Conservation (phyloP, 2,888 invertebrate species). For the Steromphala cineraria region DNA sequence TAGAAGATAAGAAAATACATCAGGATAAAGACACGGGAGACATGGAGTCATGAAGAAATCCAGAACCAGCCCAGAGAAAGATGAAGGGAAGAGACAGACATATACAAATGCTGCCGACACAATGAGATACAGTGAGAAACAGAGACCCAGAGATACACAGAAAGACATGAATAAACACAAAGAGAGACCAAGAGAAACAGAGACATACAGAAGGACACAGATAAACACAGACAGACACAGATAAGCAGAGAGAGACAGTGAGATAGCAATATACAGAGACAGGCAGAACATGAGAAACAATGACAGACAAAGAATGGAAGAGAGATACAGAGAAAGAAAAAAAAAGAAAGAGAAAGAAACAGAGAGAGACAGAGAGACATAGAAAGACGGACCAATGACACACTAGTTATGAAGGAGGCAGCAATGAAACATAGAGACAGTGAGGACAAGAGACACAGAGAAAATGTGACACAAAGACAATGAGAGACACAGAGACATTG, state of each 20-base stretch:
- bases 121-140: too few species aligned
- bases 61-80: too few species aligned
- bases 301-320: too few species aligned
- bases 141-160: too few species aligned
- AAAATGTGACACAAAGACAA: neutral
- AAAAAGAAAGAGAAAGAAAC: slow-evolving; percentile 17
- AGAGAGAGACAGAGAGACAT: slow-evolving; percentile 16
- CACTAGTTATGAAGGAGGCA: slow-evolving; percentile 10
- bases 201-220: too few species aligned
- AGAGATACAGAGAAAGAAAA: neutral
- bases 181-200: too few species aligned
- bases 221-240: neutral
- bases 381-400: slow-evolving; percentile 10
- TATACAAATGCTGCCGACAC: too few species aligned
- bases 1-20: too few species aligned
- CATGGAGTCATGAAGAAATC: too few species aligned
- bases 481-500: neutral
- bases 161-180: too few species aligned
- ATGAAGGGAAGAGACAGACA: too few species aligned
- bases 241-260: neutral
- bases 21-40: too few species aligned
- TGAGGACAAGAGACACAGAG: slow-evolving; percentile 9
- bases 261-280: neutral
- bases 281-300: neutral
- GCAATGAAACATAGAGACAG: slow-evolving; percentile 6